Evolutionary conservation across 2,797 vertebrate genomes (phyloP).

Genomic region (Triplophysa yarkandensis): DNA sequence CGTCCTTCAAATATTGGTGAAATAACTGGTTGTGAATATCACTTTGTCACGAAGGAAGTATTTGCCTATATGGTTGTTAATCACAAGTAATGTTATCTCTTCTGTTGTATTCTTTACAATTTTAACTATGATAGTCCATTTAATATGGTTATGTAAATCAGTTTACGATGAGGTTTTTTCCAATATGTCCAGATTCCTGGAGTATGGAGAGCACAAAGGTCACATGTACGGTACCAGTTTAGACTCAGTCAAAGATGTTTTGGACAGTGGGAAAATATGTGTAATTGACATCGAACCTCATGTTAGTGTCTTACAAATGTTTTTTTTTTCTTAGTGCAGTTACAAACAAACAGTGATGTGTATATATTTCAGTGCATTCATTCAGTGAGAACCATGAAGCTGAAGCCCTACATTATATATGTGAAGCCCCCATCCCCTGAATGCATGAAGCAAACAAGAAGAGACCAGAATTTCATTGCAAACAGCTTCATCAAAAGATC

Average conservation of each 20-base stretch:
- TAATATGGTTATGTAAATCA: conserved; percentile 1
- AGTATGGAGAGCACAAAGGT: conserved; percentile 83
- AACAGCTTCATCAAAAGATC: conserved; percentile 79
- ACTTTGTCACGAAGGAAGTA: conserved; percentile 86
- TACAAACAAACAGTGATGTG: conserved; percentile 3
- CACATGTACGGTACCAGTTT: conserved; percentile 87
- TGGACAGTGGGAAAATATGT: conserved; percentile 83
- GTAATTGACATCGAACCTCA: conserved; percentile 87
- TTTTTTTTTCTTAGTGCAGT: background rate
- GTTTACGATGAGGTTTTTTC: background rate
- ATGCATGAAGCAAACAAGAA: conserved; percentile 81
- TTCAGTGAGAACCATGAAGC: conserved; percentile 76
- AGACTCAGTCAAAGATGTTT: conserved; percentile 79
- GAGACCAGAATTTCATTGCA: conserved; percentile 79
- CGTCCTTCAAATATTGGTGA: conserved; percentile 85
- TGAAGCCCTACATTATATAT: conserved; percentile 91
- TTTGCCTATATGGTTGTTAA: conserved; percentile 90
- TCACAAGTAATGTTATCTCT: conserved; percentile 76
- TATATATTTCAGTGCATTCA: conserved; percentile 75
- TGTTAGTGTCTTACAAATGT: conserved; percentile 69
- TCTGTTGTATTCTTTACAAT: background rate
- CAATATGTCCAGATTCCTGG: conserved; percentile 80
- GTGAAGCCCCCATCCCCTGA: conserved; percentile 82
- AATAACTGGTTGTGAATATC: conserved; percentile 86
- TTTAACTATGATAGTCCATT: background rate